Evolutionary conservation across 1,140 invertebrate genomes (phyloP), one percentile per base, ranked within the genome.

Genomic region (Drosophila navojoa): DNA sequence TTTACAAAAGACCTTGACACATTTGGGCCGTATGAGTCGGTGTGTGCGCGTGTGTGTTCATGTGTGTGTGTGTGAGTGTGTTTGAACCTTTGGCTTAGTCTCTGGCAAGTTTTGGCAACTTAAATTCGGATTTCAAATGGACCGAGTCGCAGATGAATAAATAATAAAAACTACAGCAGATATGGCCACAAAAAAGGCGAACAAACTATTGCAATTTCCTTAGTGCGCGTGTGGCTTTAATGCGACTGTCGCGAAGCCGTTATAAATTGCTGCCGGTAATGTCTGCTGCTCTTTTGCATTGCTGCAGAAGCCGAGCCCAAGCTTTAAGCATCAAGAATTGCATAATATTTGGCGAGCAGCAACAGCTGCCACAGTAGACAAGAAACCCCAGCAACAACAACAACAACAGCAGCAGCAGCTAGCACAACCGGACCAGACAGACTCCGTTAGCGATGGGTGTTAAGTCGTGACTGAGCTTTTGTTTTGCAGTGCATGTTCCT

Each of bases 1-100:
- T 84, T 89, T 89, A 89, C 84, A 89, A 75, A 54, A 76, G 84
- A 75, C 84, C 84, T 89, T 89, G 84, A 89, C 84, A 89, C 79
- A 89, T 89, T 84, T 89, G 85, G 66, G 53, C 50, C 54, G 70
- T 55, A 44, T 71, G 59, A 62, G 44, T 76, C 11, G 66, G 44
- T 77, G 71, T 75, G 32, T 53, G 64, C 15, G 40, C 13, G 5
- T 44, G 42, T 16, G 42, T 16, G 13, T 44, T 3, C 49, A 42
- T 71, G 50, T 72, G 44, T 76, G 50, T 72, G 44, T 76, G 9
- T 70, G 44, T 76, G 19, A 19, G 64, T 75, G 40, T 49, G 61
- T 66, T 42, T 53, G 58, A 19, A 32, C 40, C 47, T 78, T 82
- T 69, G 71, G 67, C 67, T 64, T 69, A 81, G 62, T 76, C 72